Evolutionary conservation across 2,888 invertebrate species (phyloP).

Genomic region (Cheilosia scutellata): DNA sequence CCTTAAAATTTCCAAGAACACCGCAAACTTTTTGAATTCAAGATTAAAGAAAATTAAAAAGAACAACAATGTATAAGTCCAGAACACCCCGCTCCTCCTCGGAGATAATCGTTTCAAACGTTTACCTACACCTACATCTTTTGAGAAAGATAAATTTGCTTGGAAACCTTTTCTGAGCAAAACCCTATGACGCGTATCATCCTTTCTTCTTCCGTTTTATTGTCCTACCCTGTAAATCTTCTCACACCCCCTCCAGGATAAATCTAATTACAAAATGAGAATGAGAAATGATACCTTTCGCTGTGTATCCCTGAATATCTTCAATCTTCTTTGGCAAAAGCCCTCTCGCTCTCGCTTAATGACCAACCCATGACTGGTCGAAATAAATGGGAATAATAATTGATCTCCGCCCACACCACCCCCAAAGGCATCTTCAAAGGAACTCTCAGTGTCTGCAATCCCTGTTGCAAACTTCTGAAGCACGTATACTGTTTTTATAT

Average conservation of each 20-base stretch:
- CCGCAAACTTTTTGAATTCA: too few relatives aligned
- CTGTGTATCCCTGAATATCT: conserved; percentile 28
- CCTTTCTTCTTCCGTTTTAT: neutral
- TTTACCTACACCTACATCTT: conserved; percentile 1
- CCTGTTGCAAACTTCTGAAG: conserved; percentile 43
- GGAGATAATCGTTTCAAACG: conserved; percentile 23
- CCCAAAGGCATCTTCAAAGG: conserved; percentile 38
- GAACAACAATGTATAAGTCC: too few relatives aligned
- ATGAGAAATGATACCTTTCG: conserved; percentile 55
- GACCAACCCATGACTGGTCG: conserved; percentile 62
- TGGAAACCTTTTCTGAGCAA: conserved; percentile 31
- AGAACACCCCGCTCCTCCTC: neutral
- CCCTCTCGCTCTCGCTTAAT: conserved; percentile 44
- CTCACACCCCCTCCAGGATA: neutral
- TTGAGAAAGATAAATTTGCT: conserved; percentile 24
- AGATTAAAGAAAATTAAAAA: too few relatives aligned
- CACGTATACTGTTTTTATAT: conserved; percentile 50
- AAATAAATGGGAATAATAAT: conserved; percentile 66
- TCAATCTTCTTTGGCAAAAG: conserved; percentile 35
- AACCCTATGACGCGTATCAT: conserved; percentile 44
- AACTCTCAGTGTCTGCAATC: conserved; percentile 42
- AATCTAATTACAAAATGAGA: conserved; percentile 62
- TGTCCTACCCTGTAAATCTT: neutral
- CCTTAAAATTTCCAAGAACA: too few relatives aligned
- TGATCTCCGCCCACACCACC: conserved; percentile 45